phyloP scores from a whole-genome alignment of 2,797 vertebrate genomes.

The Brachyalestes nurse region DNA sequence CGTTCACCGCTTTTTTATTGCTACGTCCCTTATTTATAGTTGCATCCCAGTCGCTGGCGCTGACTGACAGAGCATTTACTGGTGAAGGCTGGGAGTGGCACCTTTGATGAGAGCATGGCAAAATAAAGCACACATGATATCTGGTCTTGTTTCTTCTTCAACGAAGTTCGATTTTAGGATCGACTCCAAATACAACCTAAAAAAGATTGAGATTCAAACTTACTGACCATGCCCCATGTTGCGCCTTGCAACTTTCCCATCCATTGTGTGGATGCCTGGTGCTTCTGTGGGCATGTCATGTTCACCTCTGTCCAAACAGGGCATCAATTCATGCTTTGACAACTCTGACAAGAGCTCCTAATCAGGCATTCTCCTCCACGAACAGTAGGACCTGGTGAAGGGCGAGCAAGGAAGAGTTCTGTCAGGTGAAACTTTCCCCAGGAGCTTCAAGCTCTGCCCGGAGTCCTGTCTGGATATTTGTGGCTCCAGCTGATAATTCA shows the following conservation, averaged over 20 bases:
- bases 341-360: constrained; percentile 34
- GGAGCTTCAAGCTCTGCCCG: constrained; percentile 20
- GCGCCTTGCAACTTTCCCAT: neutral
- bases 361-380: constrained; percentile 18
- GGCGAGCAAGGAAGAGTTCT: neutral
- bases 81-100: constrained; percentile 16
- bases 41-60: neutral
- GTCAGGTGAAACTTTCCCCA: neutral
- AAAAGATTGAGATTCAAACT: neutral
- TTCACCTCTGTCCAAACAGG: constrained; percentile 5
- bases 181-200: too few species aligned
- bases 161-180: too few species aligned
- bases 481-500: constrained; percentile 5
- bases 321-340: constrained; percentile 18
- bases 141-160: too few species aligned
- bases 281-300: constrained; percentile 26
- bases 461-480: neutral
- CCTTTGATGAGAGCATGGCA: constrained; percentile 16
- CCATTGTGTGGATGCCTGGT: neutral
- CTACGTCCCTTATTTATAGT: neutral
- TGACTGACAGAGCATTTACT: constrained; percentile 21
- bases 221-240: neutral
- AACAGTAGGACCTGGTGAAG: neutral
- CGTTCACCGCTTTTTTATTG: neutral
- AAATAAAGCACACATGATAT: too few species aligned